Percentiles rank a stretch among this genome's conserved stretches.
These are phyloP conservation scores for Lampris incognitus DNA, from an alignment of 2,113 vertebrate species.

Conservation along the genomic window DNA sequence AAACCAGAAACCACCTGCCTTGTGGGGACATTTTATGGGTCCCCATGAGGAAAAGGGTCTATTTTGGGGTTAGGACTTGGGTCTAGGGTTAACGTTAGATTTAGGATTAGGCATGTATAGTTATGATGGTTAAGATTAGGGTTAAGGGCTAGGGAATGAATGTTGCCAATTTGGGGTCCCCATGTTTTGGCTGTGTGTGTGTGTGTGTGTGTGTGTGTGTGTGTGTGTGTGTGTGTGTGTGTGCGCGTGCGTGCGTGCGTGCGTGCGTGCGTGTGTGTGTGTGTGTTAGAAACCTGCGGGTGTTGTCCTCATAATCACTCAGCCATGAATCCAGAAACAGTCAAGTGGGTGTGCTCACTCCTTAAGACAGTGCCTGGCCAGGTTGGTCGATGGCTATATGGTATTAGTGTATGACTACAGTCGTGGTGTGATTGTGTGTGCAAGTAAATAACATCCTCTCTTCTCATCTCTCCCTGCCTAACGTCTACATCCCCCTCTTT, in stretches of 20 bases:
- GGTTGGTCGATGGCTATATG: constrained; percentile 36
- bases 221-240: neutral
- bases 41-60: too few species aligned
- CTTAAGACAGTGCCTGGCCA: constrained; percentile 4
- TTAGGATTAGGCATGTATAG: too few species aligned
- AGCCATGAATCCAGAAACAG: constrained; percentile 21
- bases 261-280: neutral
- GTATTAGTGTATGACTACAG: neutral
- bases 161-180: too few species aligned
- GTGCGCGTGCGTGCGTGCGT: too few species aligned
- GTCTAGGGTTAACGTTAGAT: too few species aligned
- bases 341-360: constrained; percentile 42
- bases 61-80: too few species aligned
- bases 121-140: too few species aligned
- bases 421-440: constrained; percentile 40
- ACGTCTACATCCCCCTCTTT: constrained; percentile 34
- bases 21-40: too few species aligned
- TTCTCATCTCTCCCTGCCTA: constrained; percentile 20
- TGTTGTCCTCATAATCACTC: constrained; percentile 28
- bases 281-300: constrained; percentile 36
- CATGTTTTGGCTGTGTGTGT: too few species aligned
- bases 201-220: neutral
- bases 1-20: too few species aligned
- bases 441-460: constrained; percentile 32
- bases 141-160: too few species aligned